These are phyloP conservation scores for Ctenopoma multispine DNA, from an alignment of 2,797 vertebrate genomes.

Conservation along the genomic window DNA sequence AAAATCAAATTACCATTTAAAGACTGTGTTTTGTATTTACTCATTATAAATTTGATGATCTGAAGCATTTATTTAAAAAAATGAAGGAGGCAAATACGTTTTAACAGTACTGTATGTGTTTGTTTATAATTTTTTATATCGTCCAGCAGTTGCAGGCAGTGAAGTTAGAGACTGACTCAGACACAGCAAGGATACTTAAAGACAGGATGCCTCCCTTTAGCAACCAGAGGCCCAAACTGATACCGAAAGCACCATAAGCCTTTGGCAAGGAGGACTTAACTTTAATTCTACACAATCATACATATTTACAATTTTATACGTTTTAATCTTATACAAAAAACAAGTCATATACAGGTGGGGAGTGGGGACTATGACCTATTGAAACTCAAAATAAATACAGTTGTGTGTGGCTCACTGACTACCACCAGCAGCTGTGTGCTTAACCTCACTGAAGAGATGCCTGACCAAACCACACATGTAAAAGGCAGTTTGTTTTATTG, in stretches of 20 bases:
- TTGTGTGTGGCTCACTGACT: slow-evolving; percentile 42
- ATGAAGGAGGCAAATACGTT: too few species aligned
- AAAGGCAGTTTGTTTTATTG: slow-evolving; percentile 64
- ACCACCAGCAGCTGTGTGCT: slow-evolving; percentile 67
- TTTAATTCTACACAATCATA: slow-evolving; percentile 88
- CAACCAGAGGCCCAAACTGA: slow-evolving; percentile 43
- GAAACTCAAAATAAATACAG: slow-evolving; percentile 76
- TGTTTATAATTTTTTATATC: background rate
- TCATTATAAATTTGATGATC: too few species aligned
- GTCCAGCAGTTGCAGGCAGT: background rate
- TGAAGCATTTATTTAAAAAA: too few species aligned
- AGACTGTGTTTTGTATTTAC: too few species aligned
- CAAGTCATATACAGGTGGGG: slow-evolving; percentile 69
- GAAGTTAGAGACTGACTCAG: slow-evolving; percentile 39
- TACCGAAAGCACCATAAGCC: slow-evolving; percentile 49
- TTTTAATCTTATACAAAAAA: slow-evolving; percentile 83
- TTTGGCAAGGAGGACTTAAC: slow-evolving; percentile 74
- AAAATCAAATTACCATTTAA: too few species aligned
- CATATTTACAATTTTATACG: slow-evolving; percentile 87
- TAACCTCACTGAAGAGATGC: slow-evolving; percentile 54
- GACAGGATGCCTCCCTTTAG: slow-evolving; percentile 45
- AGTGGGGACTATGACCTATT: slow-evolving; percentile 54
- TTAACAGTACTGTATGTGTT: too few species aligned
- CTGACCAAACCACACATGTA: slow-evolving; percentile 48
- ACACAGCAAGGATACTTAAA: slow-evolving; percentile 48